Evolutionary conservation across 2,113 vertebrate genomes (phyloP), one percentile per base, ranked within the genome.

Genomic region (Cinclus cinclus): DNA sequence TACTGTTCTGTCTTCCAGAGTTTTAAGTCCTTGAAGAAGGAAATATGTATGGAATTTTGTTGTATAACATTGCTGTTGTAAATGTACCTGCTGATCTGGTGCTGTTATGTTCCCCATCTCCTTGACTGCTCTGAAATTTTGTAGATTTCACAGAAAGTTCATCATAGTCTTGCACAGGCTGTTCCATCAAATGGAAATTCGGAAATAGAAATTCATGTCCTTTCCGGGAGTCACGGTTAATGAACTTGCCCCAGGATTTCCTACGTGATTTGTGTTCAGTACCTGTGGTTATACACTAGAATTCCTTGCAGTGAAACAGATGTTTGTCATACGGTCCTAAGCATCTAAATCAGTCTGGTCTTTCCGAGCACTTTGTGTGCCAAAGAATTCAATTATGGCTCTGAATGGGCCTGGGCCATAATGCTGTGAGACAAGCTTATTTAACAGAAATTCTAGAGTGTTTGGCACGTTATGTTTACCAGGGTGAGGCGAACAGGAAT

Each of bases 281-380:
- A 87, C 87, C 84, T 89, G 56, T 55, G 74, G 64, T 80, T 77
- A 50, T 55, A 44, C 39, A 55, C 75, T 8, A 33, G 6, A 25
- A 6, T 83, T 85, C 71, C 71, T 90, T 55, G 83, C 79, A 69
- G 56, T 30, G 59, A 83, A 93, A 80, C 90, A 80, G 75, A 80
- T 90, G 92, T 96, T 92, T 94, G 90, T 95, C 88, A 70, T 89
- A 80, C 46, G 60, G 55, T 59, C 88, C 88, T 83, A 44, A 90
- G 74, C 35, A 47, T 39, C 77, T 17, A 74, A 93, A 88, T 53
- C 0, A 2, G 23, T 46, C 46, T 0, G 0, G 73, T 27, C 91
- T 87, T 91, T 94, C 77, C 27, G 42, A 87, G 30, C 0, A 0
- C 42, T 81, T 67, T 58, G 33, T 59, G 71, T 74, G 92, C 90